Conservation (phyloP, 2,797 vertebrate species). For the Amniataba percoides region DNA sequence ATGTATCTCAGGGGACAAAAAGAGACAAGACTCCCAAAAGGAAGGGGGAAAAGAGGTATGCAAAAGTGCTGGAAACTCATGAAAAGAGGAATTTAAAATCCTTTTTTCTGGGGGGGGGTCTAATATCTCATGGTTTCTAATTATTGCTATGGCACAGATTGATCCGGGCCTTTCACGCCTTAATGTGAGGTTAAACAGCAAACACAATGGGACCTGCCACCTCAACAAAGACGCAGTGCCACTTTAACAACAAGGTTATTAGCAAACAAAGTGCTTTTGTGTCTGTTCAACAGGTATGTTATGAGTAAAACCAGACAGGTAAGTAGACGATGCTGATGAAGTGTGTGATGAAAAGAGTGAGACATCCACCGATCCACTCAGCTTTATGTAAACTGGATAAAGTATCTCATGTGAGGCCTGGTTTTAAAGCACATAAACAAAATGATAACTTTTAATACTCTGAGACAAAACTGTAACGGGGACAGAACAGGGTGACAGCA, state of each 20-base stretch:
- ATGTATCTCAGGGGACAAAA: conserved; percentile 50
- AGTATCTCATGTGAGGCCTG: neutral
- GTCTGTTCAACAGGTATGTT: conserved; percentile 41
- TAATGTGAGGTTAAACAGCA: conserved; percentile 62
- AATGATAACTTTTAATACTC: conserved; percentile 6
- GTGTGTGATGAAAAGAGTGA: neutral
- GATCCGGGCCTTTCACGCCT: conserved; percentile 46
- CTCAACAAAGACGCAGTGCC: conserved; percentile 48
- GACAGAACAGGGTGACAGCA: conserved; percentile 27
- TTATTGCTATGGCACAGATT: conserved; percentile 61
- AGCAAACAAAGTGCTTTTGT: conserved; percentile 26
- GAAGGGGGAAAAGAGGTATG: conserved; percentile 10
- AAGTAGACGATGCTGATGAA: neutral
- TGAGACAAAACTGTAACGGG: conserved; percentile 12
- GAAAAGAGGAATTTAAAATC: conserved; percentile 22
- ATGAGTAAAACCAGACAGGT: conserved; percentile 13
- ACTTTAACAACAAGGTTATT: conserved; percentile 47
- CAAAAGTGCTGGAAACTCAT: conserved; percentile 30
- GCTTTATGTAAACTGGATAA: neutral
- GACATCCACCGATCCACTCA: neutral
- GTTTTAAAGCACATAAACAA: conserved; percentile 18
- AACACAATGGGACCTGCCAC: conserved; percentile 50
- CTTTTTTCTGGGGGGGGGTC: neutral
- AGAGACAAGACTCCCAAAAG: conserved; percentile 32
- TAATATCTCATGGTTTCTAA: conserved; percentile 58